phyloP scores from a whole-genome alignment of 2,888 invertebrate genomes.

The Prosapia bicincta region DNA sequence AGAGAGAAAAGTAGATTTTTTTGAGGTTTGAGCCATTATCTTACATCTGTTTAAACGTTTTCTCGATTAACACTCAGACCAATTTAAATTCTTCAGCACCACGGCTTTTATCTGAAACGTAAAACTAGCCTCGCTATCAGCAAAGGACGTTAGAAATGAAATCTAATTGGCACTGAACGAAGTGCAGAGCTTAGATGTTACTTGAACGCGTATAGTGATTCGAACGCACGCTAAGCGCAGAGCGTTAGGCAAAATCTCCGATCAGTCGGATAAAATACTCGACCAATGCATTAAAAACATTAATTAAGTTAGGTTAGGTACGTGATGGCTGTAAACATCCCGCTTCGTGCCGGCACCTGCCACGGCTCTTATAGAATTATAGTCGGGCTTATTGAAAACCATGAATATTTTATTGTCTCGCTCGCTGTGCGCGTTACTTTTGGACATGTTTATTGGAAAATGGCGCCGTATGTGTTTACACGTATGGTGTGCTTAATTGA shows the following conservation, averaged over 20 bases:
- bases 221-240: background rate
- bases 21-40: too few relatives aligned
- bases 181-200: background rate
- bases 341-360: background rate
- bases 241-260: background rate
- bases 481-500: background rate
- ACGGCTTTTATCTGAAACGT: too few relatives aligned
- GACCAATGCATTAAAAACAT: background rate
- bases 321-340: background rate
- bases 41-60: too few relatives aligned
- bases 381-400: background rate
- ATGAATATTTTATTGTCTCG: background rate
- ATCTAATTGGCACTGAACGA: background rate
- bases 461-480: background rate
- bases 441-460: background rate
- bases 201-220: background rate
- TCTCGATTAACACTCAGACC: too few relatives aligned
- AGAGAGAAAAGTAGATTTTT: too few relatives aligned
- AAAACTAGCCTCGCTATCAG: too few relatives aligned
- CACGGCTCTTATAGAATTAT: background rate
- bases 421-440: background rate
- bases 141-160: background rate
- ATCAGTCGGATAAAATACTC: conserved; percentile 2
- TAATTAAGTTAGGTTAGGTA: background rate
- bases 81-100: too few relatives aligned